These are phyloP conservation scores for Aphidius ervi DNA, from an alignment of 1,140 invertebrate genomes.

Conservation along the genomic window DNA sequence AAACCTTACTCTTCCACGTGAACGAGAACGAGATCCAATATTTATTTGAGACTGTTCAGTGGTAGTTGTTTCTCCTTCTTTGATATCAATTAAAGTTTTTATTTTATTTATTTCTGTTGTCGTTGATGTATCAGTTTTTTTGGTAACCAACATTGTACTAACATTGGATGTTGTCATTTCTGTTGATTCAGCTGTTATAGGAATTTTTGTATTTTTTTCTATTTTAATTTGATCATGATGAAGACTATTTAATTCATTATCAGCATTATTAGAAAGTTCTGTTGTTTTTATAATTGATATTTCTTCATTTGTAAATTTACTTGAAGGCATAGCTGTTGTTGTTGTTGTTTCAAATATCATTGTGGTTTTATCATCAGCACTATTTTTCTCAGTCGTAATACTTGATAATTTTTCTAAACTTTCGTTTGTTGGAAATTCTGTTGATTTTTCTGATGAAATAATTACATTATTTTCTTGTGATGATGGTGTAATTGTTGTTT, in stretches of 20 bases:
- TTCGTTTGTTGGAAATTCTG: no score
- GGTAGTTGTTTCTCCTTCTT: neutral
- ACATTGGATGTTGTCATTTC: no score
- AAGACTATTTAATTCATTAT: neutral
- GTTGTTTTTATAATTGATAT: neutral
- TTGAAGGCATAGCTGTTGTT: neutral
- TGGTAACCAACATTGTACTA: no score
- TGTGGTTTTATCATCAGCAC: no score
- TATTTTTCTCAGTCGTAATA: no score
- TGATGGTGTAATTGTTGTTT: no score
- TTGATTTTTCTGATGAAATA: no score
- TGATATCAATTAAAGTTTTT: neutral
- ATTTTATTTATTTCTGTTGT: no score
- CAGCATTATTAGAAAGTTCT: neutral
- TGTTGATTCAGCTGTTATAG: neutral
- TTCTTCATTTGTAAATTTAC: neutral
- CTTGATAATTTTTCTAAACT: no score
- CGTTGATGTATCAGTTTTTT: no score
- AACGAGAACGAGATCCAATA: neutral
- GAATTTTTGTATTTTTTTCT: neutral
- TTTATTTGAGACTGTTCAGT: neutral
- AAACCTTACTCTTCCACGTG: slow-evolving; percentile 6
- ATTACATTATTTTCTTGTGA: no score
- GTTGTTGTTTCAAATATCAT: slow-evolving; percentile 7
- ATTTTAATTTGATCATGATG: no score